Evolutionary conservation across 2,888 invertebrate genomes (phyloP), one percentile per base, ranked within the genome.

Genomic region (Campaea margaritaria): DNA sequence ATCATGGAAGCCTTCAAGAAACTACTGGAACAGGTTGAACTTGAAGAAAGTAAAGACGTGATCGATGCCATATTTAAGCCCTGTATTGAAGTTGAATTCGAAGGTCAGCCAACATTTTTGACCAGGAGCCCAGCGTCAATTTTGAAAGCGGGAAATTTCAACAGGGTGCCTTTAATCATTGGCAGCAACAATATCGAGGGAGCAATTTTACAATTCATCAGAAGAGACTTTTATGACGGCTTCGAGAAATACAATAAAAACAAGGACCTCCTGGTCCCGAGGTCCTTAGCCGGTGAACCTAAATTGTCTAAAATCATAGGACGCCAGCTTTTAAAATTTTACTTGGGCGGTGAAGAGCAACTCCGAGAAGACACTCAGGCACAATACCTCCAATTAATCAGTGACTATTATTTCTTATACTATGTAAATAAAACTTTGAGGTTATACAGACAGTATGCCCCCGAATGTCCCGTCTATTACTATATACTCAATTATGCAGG

Each of bases 151-250:
- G 88, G 88, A 21, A 85, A 85, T 56, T 86, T 85, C 54, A 86
- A 87, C 67, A 90, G 87, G 75, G 89, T 93, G 0, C 93, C 93
- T 1, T 67, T 92, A 53, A 86, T 93, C 46, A 89, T 91, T 45
- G 93, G 93, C 13, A 84, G 85, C 65, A 88, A 86, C 65, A 87
- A 89, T 54, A 81, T 82, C 55, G 91, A 91, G 75, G 87, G 75
- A 1, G 75, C 81, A 12, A 61, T 87, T 39, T 65, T 89, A 28
- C 76, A 87, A 61, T 82, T 75, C 48, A 54, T 82, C 1, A 77
- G 75, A 41, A 64, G 73, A 49, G 78, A 85, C 41, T 84, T 82
- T 66, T 85, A 86, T 63, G 74, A 76, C n/a, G 81, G 85, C 64
- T 86, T 79, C 60, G 81, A 89, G 62, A 86, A 82, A 54, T 84